Percentiles rank a stretch among this genome's conserved stretches.
These are phyloP conservation scores for Azemiops feae DNA, from an alignment of 2,113 vertebrate genomes.

Conservation along the genomic window DNA sequence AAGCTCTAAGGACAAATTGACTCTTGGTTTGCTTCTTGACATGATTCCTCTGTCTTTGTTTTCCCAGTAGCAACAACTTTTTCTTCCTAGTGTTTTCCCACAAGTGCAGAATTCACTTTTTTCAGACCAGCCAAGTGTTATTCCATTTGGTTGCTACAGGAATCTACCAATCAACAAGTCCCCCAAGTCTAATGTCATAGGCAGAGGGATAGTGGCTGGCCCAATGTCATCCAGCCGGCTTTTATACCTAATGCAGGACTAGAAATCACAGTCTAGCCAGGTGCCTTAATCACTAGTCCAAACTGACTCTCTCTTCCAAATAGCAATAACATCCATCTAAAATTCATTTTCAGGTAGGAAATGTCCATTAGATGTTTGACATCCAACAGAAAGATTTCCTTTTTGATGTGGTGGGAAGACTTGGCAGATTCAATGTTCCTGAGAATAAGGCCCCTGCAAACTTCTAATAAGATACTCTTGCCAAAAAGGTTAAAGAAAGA, in stretches of 20 bases:
- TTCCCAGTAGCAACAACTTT: not conserved
- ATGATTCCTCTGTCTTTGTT: not conserved
- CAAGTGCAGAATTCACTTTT: not conserved
- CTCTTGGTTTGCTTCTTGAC: not conserved
- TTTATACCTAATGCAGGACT: not conserved
- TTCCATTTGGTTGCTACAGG: not conserved
- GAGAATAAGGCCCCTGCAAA: not conserved
- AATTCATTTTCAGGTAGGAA: not conserved
- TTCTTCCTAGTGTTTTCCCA: not conserved
- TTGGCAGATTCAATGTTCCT: not conserved
- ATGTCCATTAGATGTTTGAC: not conserved
- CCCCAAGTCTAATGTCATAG: not conserved
- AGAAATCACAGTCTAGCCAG: not conserved
- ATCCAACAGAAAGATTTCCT: not conserved
- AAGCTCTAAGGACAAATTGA: not conserved
- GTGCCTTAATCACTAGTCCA: not conserved
- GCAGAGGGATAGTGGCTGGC: not conserved
- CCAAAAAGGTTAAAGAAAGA: not conserved
- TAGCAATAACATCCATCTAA: not conserved
- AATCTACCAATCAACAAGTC: not conserved
- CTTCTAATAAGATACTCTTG: not conserved
- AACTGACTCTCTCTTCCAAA: not conserved
- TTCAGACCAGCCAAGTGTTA: not conserved
- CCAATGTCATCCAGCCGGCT: not conserved
- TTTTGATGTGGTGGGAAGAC: not conserved